A percentile compares a stretch with the other conserved stretches of the same genome.
Conservation (phyloP, 2,797 vertebrate species). For the Coilia nasus region DNA sequence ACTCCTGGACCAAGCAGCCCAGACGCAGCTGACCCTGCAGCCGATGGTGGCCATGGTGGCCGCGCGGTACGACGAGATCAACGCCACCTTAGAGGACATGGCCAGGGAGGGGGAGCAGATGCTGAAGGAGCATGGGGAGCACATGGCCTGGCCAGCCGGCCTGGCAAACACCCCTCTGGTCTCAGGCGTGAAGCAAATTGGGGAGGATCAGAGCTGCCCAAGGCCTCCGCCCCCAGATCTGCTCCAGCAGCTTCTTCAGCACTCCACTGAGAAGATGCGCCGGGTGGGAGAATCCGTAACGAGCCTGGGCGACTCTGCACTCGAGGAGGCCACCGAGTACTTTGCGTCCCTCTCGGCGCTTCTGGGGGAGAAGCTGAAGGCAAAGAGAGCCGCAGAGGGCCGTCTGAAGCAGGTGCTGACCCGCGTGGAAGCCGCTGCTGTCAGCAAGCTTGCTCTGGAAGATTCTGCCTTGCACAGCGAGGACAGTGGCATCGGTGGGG, state of each 20-base stretch:
- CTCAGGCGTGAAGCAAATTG: conserved; percentile 40
- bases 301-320: conserved; percentile 70
- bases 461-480: conserved; percentile 87
- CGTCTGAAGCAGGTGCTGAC: conserved; percentile 72
- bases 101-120: conserved; percentile 85
- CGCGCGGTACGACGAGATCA: conserved; percentile 84
- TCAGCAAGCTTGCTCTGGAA: conserved; percentile 65
- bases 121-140: conserved; percentile 77
- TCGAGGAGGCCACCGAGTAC: conserved; percentile 79
- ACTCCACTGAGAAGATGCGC: conserved; percentile 83
- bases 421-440: conserved; percentile 75
- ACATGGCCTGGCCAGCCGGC: conserved; percentile 77
- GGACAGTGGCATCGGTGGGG: conserved; percentile 91
- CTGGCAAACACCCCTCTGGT: conserved; percentile 50
- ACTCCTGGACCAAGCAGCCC: conserved; percentile 80
- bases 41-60: conserved; percentile 81
- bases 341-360: conserved; percentile 75
- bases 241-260: conserved; percentile 85
- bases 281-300: conserved; percentile 72
- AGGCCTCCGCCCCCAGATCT: conserved; percentile 83
- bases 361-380: conserved; percentile 76
- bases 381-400: conserved; percentile 76
- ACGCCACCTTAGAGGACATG: conserved; percentile 86
- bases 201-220: conserved; percentile 29
- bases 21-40: conserved; percentile 83